Percentiles rank a stretch among this genome's conserved stretches.
Evolutionary conservation across 2,888 invertebrate genomes (phyloP).

Genomic region (Platypus cylindrus): DNA sequence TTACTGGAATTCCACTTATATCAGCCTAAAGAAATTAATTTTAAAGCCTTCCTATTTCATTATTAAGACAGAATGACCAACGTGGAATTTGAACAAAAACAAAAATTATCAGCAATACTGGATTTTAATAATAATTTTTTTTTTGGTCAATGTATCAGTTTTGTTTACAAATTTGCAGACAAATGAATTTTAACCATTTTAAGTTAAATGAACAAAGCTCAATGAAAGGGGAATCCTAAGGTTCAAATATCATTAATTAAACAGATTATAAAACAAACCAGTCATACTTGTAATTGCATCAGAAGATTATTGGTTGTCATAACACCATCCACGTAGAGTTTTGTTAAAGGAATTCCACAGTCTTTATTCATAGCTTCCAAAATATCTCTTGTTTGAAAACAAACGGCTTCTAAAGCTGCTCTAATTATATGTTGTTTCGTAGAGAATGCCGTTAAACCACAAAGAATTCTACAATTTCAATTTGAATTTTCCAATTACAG

Average conservation of each 20-base stretch:
- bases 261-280: too few species aligned
- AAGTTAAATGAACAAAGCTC: too few species aligned
- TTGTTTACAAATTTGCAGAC: too few species aligned
- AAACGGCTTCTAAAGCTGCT: slow-evolving; percentile 89
- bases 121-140: too few species aligned
- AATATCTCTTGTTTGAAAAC: slow-evolving; percentile 91
- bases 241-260: too few species aligned
- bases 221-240: too few species aligned
- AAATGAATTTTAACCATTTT: too few species aligned
- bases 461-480: slow-evolving; percentile 50
- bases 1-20: slow-evolving; percentile 79
- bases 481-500: too few species aligned
- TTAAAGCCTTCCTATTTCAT: too few species aligned
- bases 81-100: too few species aligned
- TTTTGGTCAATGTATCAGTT: too few species aligned
- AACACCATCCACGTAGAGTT: slow-evolving; percentile 86
- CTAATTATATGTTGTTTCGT: slow-evolving; percentile 87
- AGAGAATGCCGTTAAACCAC: slow-evolving; percentile 87
- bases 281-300: slow-evolving; percentile 81
- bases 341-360: slow-evolving; percentile 69
- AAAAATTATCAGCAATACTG: not conserved
- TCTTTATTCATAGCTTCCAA: slow-evolving; percentile 91
- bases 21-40: slow-evolving; percentile 49
- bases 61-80: too few species aligned
- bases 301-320: slow-evolving; percentile 82